Conservation (phyloP, 2,888 invertebrate genomes). For the Mimumesa dahlbomi region DNA sequence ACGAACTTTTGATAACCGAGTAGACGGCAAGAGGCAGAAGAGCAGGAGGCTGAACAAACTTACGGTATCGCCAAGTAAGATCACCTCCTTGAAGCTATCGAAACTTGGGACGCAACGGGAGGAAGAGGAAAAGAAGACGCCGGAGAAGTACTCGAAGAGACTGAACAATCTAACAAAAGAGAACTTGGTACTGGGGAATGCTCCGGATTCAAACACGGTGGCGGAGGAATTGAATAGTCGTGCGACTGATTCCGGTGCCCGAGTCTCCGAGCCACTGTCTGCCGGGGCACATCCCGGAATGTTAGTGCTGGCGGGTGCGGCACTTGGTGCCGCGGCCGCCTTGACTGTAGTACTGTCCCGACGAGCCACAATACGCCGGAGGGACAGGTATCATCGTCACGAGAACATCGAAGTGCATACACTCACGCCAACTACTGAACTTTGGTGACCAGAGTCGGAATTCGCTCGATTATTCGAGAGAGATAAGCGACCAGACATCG, state of each 20-base stretch:
- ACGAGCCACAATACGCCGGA: constrained; percentile 74
- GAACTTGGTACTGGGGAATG: constrained; percentile 33
- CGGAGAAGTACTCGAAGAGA: constrained; percentile 35
- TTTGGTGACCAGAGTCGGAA: constrained; percentile 84
- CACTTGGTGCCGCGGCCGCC: constrained; percentile 82
- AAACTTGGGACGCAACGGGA: constrained; percentile 17
- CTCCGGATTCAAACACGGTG: constrained; percentile 67
- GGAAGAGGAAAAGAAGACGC: constrained; percentile 16
- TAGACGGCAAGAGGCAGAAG: constrained; percentile 33
- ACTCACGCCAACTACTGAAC: constrained; percentile 84
- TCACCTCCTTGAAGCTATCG: constrained; percentile 29
- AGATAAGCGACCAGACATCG: constrained; percentile 73
- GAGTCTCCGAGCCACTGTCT: constrained; percentile 67
- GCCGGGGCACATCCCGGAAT: constrained; percentile 82
- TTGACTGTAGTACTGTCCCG: constrained; percentile 80
- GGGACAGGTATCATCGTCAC: constrained; percentile 73
- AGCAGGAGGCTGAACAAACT: constrained; percentile 40
- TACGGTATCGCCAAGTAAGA: constrained; percentile 20
- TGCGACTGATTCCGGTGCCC: constrained; percentile 71
- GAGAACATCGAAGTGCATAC: constrained; percentile 84
- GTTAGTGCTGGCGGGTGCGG: constrained; percentile 82
- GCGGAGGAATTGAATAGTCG: constrained; percentile 73
- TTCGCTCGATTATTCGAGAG: constrained; percentile 56
- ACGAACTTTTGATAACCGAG: constrained; percentile 57
- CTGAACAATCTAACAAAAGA: constrained; percentile 44